Base-by-base conservation (phyloP, 2,888 invertebrate species). In the Drosophila anceps region DNA sequence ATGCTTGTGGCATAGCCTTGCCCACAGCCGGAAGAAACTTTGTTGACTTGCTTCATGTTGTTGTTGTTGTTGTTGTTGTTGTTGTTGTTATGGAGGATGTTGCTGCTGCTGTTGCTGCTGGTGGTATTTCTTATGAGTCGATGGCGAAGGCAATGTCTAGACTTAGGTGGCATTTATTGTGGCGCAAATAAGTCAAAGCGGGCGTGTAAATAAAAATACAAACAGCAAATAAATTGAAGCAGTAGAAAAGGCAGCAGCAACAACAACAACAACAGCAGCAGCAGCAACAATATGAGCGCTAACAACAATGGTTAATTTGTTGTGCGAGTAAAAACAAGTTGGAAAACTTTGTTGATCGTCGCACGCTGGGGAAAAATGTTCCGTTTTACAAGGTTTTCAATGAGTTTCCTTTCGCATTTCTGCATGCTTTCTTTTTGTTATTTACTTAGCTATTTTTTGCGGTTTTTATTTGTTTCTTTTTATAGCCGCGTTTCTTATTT, bases 101-200 rank as follows among this genome's bases (percentile, higher is more conserved):
- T 29, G 46, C 0, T 48, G 48, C 1, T 12, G 48, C 0, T n/a
- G 48, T 12, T 50, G 39, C 2, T 59, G 60, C 29, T 54, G 18
- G n/a, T 39, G 20, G n/a, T 43, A 24, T 44, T 50, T 33, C 24
- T 55, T 33, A 39, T 29, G 39, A 68, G 64, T 57, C 51, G 65
- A 54, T 71, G 66, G 33, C 62, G 62, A 62, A 72, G 51, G 50
- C 64, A 57, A 63, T 50, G 83, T 84, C 88, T 84, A 88, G 74
- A 85, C 88, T 59, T 50, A 73, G 81, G 76, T 79, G 77, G 74
- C 81, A 85, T 83, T 85, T 81, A 79, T 74, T 83, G 86, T 72
- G 69, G 54, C 65, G 60, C 79, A 71, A 79, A 70, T 70, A 73
- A 82, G 84, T 84, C 73, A 80, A 79, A 85, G 86, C 67, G 71